Evolutionary conservation across 37 sponge, comb jelly and placozoan species (phyloP).

Genomic region (Cliona cf. orientalis): DNA sequence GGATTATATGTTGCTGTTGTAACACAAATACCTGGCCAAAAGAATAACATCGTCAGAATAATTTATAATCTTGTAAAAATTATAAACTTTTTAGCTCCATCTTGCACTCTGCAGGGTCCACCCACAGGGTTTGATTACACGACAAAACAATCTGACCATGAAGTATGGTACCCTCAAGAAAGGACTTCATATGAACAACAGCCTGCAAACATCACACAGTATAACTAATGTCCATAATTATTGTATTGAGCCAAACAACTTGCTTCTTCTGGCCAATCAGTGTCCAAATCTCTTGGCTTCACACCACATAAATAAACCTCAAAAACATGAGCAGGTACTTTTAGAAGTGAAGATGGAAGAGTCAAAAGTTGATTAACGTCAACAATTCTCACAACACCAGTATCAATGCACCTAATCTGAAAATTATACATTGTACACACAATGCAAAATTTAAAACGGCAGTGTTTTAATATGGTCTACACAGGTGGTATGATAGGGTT

Average conservation of each 20-base stretch:
- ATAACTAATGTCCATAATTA: neutral
- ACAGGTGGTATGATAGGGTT: neutral
- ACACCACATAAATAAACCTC: slow-evolving; percentile 68
- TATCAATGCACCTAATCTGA: slow-evolving; percentile 73
- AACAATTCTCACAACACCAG: slow-evolving; percentile 57
- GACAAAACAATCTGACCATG: slow-evolving; percentile 23
- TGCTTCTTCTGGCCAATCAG: slow-evolving; percentile 67
- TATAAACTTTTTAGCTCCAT: slow-evolving; percentile 18
- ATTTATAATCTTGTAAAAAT: too few species aligned
- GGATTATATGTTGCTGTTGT: too few species aligned
- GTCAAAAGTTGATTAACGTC: slow-evolving; percentile 65
- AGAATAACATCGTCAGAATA: too few species aligned
- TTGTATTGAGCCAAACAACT: neutral
- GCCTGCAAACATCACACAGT: slow-evolving; percentile 24
- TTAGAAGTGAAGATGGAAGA: slow-evolving; percentile 54
- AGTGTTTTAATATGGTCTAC: neutral
- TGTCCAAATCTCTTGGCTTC: slow-evolving; percentile 65
- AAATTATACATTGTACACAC: neutral
- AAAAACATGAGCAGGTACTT: slow-evolving; percentile 58
- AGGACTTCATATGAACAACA: slow-evolving; percentile 1
- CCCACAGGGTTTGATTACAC: slow-evolving; percentile 44
- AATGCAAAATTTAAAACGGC: neutral
- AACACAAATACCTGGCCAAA: too few species aligned
- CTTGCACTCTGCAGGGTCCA: slow-evolving; percentile 58
- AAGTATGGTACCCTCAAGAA: slow-evolving; percentile 27